Percentiles rank a stretch among this genome's conserved stretches.
Evolutionary conservation across 2,888 invertebrate genomes (phyloP).

Genomic region (Kuschelorhynchus macadamiae): DNA sequence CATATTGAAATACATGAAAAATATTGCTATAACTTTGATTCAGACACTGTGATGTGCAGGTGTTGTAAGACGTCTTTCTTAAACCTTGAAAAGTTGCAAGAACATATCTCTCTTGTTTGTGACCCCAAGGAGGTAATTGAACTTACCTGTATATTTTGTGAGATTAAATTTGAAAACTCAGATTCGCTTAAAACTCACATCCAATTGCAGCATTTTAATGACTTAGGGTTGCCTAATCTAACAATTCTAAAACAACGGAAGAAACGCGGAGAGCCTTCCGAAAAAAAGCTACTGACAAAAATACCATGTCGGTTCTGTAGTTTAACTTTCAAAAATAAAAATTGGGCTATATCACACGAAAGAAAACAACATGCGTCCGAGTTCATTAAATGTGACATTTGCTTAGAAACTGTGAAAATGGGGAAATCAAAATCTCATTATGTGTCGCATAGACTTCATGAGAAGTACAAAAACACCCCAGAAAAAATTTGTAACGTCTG

Average conservation of each 20-base stretch:
- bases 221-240: slow-evolving; percentile 13
- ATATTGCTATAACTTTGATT: slow-evolving; percentile 6
- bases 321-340: slow-evolving; percentile 39
- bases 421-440: slow-evolving; percentile 28
- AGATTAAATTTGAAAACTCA: slow-evolving; percentile 62
- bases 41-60: slow-evolving; percentile 11
- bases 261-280: not conserved
- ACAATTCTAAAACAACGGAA: not conserved
- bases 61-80: slow-evolving; percentile 17
- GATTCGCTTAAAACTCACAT: slow-evolving; percentile 11
- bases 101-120: not conserved
- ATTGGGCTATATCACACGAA: slow-evolving; percentile 41
- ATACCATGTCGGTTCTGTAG: slow-evolving; percentile 34
- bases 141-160: slow-evolving; percentile 67
- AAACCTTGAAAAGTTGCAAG: not conserved
- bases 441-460: slow-evolving; percentile 31
- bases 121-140: slow-evolving; percentile 56
- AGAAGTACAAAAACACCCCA: slow-evolving; percentile 34
- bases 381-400: slow-evolving; percentile 30
- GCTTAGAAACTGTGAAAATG: slow-evolving; percentile 29
- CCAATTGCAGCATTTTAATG: slow-evolving; percentile 7
- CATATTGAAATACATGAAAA: slow-evolving; percentile 22
- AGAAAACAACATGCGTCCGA: slow-evolving; percentile 35
- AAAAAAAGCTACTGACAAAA: slow-evolving; percentile 5
- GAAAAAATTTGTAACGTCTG: slow-evolving; percentile 37